These are phyloP conservation scores for Delichon dasypus DNA, from an alignment of 2,797 vertebrate genomes.

Conservation along the genomic window DNA sequence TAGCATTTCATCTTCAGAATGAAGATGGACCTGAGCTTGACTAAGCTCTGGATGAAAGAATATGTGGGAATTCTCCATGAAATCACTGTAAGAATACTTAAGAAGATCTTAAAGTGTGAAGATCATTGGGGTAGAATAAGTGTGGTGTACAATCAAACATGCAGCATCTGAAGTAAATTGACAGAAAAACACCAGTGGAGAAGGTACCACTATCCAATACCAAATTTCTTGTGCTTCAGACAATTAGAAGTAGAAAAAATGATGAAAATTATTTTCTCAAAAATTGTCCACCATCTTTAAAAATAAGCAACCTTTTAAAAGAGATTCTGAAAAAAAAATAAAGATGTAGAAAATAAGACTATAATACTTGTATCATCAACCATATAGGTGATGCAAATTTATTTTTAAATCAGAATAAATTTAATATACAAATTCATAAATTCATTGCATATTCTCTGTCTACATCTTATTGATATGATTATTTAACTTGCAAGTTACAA, in stretches of 20 bases:
- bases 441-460: background rate
- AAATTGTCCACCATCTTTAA: background rate
- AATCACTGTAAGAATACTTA: background rate
- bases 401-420: background rate
- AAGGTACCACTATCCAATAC: background rate
- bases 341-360: background rate
- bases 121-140: background rate
- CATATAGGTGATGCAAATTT: background rate
- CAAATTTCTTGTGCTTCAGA: background rate
- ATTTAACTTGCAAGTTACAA: background rate
- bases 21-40: background rate
- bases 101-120: background rate
- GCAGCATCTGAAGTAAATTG: background rate
- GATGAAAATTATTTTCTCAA: background rate
- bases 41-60: background rate
- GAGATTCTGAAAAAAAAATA: background rate
- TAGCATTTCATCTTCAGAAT: background rate
- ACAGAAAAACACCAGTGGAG: background rate
- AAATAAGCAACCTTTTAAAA: background rate
- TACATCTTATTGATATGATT: background rate
- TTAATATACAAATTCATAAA: background rate
- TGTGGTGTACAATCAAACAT: background rate
- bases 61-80: background rate
- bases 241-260: background rate
- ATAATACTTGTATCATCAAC: background rate